These are phyloP conservation scores for Lepilemur septentrionalis DNA, from an alignment of 2,797 vertebrate species.

Conservation along the genomic window DNA sequence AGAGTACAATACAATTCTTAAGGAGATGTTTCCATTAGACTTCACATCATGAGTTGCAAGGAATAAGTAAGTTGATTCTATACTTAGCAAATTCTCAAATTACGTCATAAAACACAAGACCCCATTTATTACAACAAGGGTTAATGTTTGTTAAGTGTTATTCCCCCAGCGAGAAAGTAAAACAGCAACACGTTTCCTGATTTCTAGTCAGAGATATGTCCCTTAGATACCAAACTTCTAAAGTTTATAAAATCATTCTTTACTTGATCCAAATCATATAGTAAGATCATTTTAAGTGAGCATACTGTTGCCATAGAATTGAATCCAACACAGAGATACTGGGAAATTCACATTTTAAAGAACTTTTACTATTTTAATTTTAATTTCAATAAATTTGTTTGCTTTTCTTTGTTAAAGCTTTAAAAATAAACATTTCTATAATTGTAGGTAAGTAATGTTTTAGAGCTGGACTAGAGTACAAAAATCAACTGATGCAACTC, in stretches of 20 bases:
- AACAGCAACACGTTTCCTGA: neutral
- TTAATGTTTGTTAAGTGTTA: neutral
- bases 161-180: neutral
- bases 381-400: neutral
- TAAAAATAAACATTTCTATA: neutral
- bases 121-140: neutral
- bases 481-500: neutral
- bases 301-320: neutral
- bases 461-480: neutral
- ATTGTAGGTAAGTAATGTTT: neutral
- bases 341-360: neutral
- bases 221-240: neutral
- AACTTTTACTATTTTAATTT: neutral
- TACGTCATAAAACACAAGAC: neutral
- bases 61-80: neutral
- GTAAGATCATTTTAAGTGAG: neutral
- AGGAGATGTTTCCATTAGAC: neutral
- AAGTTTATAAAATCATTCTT: conserved; percentile 19
- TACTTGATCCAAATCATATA: neutral
- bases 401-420: neutral
- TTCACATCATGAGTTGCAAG: neutral
- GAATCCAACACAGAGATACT: neutral
- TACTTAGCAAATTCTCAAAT: neutral
- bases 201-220: neutral
- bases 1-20: neutral